Conservation (phyloP, 2,888 invertebrate species). For the Hylaea fasciaria region DNA sequence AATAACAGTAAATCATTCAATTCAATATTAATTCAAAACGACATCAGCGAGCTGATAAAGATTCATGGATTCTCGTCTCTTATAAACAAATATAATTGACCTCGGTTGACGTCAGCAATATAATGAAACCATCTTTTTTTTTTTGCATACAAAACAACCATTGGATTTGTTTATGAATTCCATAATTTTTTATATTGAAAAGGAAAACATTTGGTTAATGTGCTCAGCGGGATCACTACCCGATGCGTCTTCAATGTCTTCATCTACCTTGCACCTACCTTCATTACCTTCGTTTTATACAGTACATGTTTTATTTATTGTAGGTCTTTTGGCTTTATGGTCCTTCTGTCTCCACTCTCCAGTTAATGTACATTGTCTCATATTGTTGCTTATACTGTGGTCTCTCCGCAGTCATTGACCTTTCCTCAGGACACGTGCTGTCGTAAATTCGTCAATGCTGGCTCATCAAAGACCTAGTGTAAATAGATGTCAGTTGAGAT, state of each 20-base stretch:
- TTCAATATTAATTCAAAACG: not conserved
- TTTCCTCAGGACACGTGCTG: conserved; percentile 5
- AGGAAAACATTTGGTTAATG: not conserved
- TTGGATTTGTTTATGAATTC: not conserved
- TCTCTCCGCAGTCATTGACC: conserved; percentile 18
- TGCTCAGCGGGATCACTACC: not conserved
- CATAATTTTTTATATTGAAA: not conserved
- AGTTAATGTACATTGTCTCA: conserved; percentile 4
- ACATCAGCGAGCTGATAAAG: not conserved
- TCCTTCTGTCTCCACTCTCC: conserved; percentile 16
- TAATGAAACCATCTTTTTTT: not conserved
- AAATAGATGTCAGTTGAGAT: not conserved
- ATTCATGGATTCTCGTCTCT: not conserved
- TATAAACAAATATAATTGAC: not conserved
- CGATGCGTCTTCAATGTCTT: not conserved
- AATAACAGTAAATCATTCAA: not conserved
- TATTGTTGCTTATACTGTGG: not conserved
- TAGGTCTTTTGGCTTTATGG: too few relatives aligned
- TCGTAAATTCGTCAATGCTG: conserved; percentile 7
- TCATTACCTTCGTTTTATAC: conserved; percentile 6
- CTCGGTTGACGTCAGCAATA: not conserved
- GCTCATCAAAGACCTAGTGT: conserved; percentile 6
- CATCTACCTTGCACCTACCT: not conserved
- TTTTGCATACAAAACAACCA: not conserved
- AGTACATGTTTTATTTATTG: conserved; percentile 12